A percentile compares a stretch with the other conserved stretches of the same genome.
Evolutionary conservation across 64 coral and sea anemone genomes (phyloP).

Genomic region (Pachyseris speciosa): DNA sequence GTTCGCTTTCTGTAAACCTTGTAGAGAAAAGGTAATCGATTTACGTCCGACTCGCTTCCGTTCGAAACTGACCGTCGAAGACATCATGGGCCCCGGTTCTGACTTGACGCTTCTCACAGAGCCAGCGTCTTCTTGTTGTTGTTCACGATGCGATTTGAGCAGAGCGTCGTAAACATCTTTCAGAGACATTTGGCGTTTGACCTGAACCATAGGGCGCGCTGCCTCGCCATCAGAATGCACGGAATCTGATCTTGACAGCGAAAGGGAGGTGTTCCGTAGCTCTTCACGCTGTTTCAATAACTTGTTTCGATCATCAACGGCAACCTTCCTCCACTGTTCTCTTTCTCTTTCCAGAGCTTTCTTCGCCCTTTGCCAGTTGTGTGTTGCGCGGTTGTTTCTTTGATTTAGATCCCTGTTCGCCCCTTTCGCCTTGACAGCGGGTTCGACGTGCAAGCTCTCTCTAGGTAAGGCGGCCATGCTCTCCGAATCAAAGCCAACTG

Average conservation of each 20-base stretch:
- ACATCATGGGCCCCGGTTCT: neutral
- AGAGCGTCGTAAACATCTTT: constrained; percentile 36
- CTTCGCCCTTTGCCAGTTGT: constrained; percentile 18
- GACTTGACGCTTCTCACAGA: constrained; percentile 17
- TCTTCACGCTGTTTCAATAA: constrained; percentile 15
- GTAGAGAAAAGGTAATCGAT: constrained; percentile 18
- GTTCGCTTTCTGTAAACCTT: constrained; percentile 29
- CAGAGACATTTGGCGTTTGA: neutral
- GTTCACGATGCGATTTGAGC: neutral
- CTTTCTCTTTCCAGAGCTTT: constrained; percentile 6
- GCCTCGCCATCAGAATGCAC: neutral
- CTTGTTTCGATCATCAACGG: constrained; percentile 19
- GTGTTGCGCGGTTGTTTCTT: constrained; percentile 31
- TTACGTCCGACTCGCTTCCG: constrained; percentile 22
- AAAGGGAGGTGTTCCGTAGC: constrained; percentile 3
- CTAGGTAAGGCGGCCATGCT: neutral
- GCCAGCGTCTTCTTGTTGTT: neutral
- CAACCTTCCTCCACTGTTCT: neutral
- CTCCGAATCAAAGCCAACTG: neutral
- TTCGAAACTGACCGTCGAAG: constrained; percentile 19
- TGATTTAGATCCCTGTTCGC: constrained; percentile 21
- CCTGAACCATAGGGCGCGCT: neutral
- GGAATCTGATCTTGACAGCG: constrained; percentile 1
- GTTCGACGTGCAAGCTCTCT: constrained; percentile 39
- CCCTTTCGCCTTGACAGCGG: neutral